phyloP scores from a whole-genome alignment of 2,797 vertebrate genomes.

The Chelon auratus region DNA sequence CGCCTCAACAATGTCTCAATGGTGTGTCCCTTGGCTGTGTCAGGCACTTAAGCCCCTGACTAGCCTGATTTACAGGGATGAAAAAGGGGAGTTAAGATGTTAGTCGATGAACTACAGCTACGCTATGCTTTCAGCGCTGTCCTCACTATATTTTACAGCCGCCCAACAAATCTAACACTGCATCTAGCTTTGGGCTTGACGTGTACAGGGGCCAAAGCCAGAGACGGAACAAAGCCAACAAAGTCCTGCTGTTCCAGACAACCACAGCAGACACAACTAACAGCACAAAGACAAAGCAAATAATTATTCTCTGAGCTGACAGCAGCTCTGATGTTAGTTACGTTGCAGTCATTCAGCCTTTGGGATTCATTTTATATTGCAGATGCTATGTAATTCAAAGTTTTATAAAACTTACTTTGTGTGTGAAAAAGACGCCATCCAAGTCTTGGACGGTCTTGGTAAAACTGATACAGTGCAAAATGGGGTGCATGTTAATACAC shows the following conservation, averaged over 20 bases:
- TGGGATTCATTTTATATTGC: not conserved
- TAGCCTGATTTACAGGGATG: slow-evolving; percentile 75
- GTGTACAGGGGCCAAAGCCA: slow-evolving; percentile 45
- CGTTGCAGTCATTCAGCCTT: not conserved
- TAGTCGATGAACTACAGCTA: slow-evolving; percentile 73
- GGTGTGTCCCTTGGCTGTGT: slow-evolving; percentile 63
- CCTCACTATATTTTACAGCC: slow-evolving; percentile 68
- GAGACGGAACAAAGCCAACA: slow-evolving; percentile 45
- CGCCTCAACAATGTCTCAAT: slow-evolving; percentile 59
- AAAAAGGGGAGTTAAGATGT: slow-evolving; percentile 72
- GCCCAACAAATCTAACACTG: slow-evolving; percentile 58
- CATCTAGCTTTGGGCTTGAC: slow-evolving; percentile 48
- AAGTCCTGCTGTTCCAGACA: slow-evolving; percentile 42
- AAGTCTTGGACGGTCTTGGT: not conserved
- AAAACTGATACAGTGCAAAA: slow-evolving; percentile 11
- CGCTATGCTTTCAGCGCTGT: slow-evolving; percentile 69
- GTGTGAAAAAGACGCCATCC: not conserved
- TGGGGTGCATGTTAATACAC: too few relatives aligned
- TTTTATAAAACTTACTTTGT: not conserved
- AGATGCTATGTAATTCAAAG: not conserved
- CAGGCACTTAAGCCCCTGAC: slow-evolving; percentile 72
- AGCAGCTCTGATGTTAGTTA: slow-evolving; percentile 24
- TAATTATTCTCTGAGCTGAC: slow-evolving; percentile 21
- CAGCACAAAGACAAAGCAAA: slow-evolving; percentile 24
- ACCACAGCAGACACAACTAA: slow-evolving; percentile 42